Percentiles rank a stretch among this genome's conserved stretches.
Conservation (phyloP, 2,797 vertebrate species). For the Acipenser ruthenus region DNA sequence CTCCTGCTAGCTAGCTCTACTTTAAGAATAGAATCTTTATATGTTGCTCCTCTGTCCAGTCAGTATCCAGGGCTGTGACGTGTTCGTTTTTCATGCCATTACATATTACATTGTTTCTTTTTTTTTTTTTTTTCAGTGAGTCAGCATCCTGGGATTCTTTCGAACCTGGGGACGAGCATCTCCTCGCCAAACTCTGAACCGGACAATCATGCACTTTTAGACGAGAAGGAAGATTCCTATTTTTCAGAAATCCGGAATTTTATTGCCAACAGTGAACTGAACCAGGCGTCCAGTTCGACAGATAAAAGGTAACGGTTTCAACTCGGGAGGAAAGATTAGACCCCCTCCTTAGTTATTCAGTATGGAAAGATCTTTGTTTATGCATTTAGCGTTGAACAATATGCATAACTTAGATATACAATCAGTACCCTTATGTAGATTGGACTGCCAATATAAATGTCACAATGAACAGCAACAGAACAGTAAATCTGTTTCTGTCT, state of each 20-base stretch:
- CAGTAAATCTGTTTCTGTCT: too few relatives aligned
- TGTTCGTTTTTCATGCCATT: not conserved
- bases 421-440: not conserved
- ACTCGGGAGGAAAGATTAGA: not conserved
- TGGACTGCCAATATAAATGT: not conserved
- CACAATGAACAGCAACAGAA: too few relatives aligned
- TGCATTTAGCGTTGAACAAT: too few relatives aligned
- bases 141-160: constrained; percentile 89
- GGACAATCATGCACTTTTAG: constrained; percentile 99
- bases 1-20: too few relatives aligned
- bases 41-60: not conserved
- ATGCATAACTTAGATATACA: not conserved
- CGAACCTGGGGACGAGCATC: constrained; percentile 87
- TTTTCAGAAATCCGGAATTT: constrained; percentile 99
- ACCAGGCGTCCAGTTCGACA: constrained; percentile 76
- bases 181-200: constrained; percentile 95
- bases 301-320: constrained; percentile 77
- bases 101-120: not conserved
- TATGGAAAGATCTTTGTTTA: not conserved
- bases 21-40: too few relatives aligned
- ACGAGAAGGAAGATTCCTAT: constrained; percentile 96
- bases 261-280: constrained; percentile 94
- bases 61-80: not conserved
- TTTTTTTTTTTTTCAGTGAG: constrained; percentile 51
- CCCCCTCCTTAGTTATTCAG: not conserved